Conservation (phyloP, 2,113 vertebrate genomes). For the Hydropotes inermis region DNA sequence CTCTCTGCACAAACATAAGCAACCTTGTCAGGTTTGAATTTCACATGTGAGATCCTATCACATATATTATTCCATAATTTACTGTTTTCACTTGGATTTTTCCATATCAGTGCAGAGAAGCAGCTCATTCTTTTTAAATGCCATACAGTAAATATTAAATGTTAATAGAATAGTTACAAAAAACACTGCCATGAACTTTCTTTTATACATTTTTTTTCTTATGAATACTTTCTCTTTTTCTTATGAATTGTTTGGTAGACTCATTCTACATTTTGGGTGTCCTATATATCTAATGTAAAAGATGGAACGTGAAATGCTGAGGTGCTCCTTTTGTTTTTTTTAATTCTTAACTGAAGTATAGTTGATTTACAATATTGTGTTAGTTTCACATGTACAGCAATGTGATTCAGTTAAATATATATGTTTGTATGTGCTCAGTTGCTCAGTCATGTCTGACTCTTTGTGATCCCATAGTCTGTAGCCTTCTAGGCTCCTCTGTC, state of each 20-base stretch:
- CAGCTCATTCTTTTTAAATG: neutral
- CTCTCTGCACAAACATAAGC: neutral
- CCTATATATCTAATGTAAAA: neutral
- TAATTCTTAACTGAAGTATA: neutral
- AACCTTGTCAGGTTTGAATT: constrained; percentile 10
- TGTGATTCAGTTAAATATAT: neutral
- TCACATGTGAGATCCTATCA: neutral
- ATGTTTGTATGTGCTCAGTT: neutral
- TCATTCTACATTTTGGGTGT: neutral
- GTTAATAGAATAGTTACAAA: neutral
- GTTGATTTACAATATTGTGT: neutral
- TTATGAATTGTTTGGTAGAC: neutral
- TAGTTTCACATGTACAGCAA: neutral
- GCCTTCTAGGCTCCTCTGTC: neutral
- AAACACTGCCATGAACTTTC: neutral
- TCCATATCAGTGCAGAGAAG: neutral
- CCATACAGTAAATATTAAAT: neutral
- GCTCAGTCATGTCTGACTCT: neutral
- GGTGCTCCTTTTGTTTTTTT: neutral
- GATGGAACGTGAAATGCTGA: neutral
- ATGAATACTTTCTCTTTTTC: neutral
- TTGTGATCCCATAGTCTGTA: neutral
- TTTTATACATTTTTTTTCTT: neutral
- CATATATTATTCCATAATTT: neutral
- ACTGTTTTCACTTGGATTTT: neutral